Conservation (phyloP, 1,140 invertebrate species). For the Tetragonula clypearis region DNA sequence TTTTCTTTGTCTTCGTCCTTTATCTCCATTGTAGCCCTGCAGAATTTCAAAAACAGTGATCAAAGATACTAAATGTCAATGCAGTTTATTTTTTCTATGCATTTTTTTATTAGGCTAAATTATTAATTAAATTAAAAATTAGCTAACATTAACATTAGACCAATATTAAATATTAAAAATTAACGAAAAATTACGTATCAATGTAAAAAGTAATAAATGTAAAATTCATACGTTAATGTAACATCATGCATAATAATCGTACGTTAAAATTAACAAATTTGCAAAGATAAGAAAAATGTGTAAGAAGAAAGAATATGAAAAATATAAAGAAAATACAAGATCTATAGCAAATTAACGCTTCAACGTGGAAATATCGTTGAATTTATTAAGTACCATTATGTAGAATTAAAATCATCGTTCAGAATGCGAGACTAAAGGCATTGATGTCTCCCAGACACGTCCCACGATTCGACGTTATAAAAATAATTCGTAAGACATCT, state of each 20-base stretch:
- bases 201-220: background rate
- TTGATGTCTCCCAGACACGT: background rate
- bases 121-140: too few relatives aligned
- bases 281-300: background rate
- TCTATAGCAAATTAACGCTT: background rate
- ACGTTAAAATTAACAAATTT: background rate
- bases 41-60: background rate
- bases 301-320: background rate
- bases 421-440: background rate
- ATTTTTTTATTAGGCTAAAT: background rate
- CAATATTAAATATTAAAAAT: too few relatives aligned
- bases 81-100: background rate
- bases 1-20: slow-evolving; percentile 35
- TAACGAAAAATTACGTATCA: background rate
- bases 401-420: background rate
- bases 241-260: background rate
- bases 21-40: slow-evolving; percentile 34
- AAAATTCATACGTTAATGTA: too few relatives aligned
- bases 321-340: background rate
- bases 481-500: background rate
- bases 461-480: background rate
- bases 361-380: background rate
- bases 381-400: background rate
- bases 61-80: background rate
- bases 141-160: too few relatives aligned